phyloP scores from a whole-genome alignment of 2,888 invertebrate species.

The Dolichomitus sp. region DNA sequence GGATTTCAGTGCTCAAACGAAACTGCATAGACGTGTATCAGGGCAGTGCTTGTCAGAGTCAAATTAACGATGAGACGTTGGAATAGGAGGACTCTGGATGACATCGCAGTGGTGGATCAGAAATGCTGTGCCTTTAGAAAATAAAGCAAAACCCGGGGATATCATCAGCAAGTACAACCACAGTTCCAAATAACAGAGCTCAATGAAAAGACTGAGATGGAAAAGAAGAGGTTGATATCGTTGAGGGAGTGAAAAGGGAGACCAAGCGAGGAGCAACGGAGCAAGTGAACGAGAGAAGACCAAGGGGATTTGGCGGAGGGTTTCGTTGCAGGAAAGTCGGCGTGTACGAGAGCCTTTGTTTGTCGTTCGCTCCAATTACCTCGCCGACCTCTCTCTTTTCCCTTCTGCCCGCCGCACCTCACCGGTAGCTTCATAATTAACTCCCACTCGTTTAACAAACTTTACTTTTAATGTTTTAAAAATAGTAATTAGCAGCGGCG shows the following conservation, averaged over 20 bases:
- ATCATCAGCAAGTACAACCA: background rate
- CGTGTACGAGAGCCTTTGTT: constrained; percentile 81
- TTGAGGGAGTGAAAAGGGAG: constrained; percentile 70
- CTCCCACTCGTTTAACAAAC: constrained; percentile 86
- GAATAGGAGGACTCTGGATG: background rate
- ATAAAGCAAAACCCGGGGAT: background rate
- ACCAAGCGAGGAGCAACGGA: constrained; percentile 32
- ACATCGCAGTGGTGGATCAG: background rate
- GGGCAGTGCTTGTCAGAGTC: background rate
- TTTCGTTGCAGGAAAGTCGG: constrained; percentile 72
- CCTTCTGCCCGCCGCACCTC: constrained; percentile 65
- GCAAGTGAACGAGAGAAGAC: constrained; percentile 49
- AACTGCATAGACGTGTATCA: background rate
- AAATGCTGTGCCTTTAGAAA: constrained; percentile 9
- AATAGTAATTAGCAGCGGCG: constrained; percentile 86
- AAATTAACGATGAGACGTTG: constrained; percentile 1
- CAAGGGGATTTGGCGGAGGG: constrained; percentile 36
- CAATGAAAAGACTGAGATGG: constrained; percentile 6
- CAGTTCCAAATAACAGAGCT: constrained; percentile 19
- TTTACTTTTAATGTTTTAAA: constrained; percentile 86
- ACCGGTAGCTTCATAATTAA: constrained; percentile 85
- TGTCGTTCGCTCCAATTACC: constrained; percentile 86
- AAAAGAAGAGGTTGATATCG: constrained; percentile 47
- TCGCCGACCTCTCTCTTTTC: constrained; percentile 73
- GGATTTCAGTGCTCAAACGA: background rate